These are phyloP conservation scores for Amaurobius ferox DNA, from an alignment of 2,888 invertebrate species.

Conservation along the genomic window DNA sequence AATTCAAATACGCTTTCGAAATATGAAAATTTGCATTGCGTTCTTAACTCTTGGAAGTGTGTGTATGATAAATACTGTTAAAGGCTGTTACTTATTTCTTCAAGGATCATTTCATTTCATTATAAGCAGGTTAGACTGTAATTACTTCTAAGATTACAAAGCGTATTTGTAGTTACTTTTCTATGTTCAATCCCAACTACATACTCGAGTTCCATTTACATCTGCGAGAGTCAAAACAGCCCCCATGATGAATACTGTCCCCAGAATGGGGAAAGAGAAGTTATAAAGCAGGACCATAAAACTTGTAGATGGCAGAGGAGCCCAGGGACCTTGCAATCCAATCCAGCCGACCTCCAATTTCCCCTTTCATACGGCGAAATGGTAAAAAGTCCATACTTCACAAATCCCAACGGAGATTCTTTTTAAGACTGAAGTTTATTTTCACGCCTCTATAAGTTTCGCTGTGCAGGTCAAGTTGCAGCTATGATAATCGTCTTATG, in stretches of 20 bases:
- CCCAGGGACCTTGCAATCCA: neutral
- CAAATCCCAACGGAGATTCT: neutral
- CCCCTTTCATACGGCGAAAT: neutral
- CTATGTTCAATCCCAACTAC: too few relatives aligned
- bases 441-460: neutral
- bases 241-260: neutral
- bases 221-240: too few relatives aligned
- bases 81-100: too few relatives aligned
- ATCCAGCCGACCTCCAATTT: constrained; percentile 1
- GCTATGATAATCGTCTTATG: neutral
- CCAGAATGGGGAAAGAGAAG: neutral
- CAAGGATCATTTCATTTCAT: too few relatives aligned
- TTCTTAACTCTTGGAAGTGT: too few relatives aligned
- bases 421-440: neutral
- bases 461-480: neutral
- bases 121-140: too few relatives aligned
- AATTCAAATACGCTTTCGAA: too few relatives aligned
- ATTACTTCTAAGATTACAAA: too few relatives aligned
- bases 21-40: too few relatives aligned
- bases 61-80: too few relatives aligned
- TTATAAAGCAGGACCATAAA: neutral
- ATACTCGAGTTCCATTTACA: too few relatives aligned
- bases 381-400: constrained; percentile 21
- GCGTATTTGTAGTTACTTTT: too few relatives aligned
- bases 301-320: neutral